A percentile compares a stretch with the other conserved stretches of the same genome.
Evolutionary conservation across 2,113 vertebrate species (phyloP).

Genomic region (Catharus bicknelli): DNA sequence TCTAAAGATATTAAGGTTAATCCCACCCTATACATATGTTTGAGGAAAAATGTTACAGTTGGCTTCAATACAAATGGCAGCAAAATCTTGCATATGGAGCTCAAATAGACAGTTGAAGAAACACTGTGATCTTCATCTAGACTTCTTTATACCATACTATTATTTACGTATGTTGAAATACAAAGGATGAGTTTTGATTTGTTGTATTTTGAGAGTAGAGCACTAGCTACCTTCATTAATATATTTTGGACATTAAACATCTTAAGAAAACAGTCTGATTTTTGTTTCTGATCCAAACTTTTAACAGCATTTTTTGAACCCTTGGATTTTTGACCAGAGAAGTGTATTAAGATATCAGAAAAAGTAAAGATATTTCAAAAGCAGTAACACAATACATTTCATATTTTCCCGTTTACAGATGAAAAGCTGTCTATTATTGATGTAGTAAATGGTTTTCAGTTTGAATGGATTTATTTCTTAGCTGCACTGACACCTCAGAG

Average conservation of each 20-base stretch:
- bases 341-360: neutral
- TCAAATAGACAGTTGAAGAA: neutral
- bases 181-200: neutral
- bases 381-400: neutral
- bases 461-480: neutral
- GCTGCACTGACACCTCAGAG: neutral
- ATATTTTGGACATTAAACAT: neutral
- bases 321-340: neutral
- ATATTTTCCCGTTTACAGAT: neutral
- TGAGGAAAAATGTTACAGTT: neutral
- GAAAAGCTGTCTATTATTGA: neutral
- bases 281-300: neutral
- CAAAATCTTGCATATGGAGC: neutral
- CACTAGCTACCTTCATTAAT: neutral
- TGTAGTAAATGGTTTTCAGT: neutral
- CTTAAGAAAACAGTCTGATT: neutral
- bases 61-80: neutral
- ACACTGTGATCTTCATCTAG: neutral
- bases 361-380: neutral
- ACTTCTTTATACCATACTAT: neutral
- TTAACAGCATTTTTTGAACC: neutral
- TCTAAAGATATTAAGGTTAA: neutral
- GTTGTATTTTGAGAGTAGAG: conserved; percentile 16
- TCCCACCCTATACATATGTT: neutral
- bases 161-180: conserved; percentile 12